Evolutionary conservation across 2,797 vertebrate genomes (phyloP), one percentile per base, ranked within the genome.

Genomic region (Aldrovandia affinis): DNA sequence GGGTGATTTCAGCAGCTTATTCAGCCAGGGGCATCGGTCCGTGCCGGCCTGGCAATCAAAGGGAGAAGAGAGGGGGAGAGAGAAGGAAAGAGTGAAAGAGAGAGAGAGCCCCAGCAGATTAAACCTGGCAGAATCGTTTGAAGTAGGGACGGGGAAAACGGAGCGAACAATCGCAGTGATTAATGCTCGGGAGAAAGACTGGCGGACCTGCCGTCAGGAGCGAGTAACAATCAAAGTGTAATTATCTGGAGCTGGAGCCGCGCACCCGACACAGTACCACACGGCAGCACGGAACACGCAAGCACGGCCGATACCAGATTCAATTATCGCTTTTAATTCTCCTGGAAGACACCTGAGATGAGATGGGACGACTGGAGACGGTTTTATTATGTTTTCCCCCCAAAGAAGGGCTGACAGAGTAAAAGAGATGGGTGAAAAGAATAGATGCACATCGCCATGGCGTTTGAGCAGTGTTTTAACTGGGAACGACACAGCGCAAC

Each of bases 11-110:
- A 73, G 54, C 33, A 83, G 87, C 87, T 86, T 89, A 87, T 68
- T 81, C 83, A 82, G 84, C 81, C 82, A 39, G 65, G 81, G 61
- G 61, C 5, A 80, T 84, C 81, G 86, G 70, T 83, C 59, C 18
- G 78, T 86, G 82, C 77, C 82, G 55, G 84, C 36, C 81, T 86
- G 84, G 50, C 63, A 87, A 88, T 88, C 87, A 87, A 86, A 85
- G 70, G 50, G 52, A n/a, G 80, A 33, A 54, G 73, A 54, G 78
- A 50, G 63, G 59, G 28, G 28, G 28, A n/a, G 59, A 65, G 12
- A 77, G 78, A 15, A 65, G 6, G 61, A 28, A 10, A n/a, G 2
- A 12, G 15, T 14, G 30, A 80, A 85, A 83, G 78, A 36, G 36
- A 20, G 63, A 73, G 50, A 78, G 52, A 39, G 50, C 18, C 63